Conservation (phyloP, 2,888 invertebrate species). For the Troides oblongomaculatus region DNA sequence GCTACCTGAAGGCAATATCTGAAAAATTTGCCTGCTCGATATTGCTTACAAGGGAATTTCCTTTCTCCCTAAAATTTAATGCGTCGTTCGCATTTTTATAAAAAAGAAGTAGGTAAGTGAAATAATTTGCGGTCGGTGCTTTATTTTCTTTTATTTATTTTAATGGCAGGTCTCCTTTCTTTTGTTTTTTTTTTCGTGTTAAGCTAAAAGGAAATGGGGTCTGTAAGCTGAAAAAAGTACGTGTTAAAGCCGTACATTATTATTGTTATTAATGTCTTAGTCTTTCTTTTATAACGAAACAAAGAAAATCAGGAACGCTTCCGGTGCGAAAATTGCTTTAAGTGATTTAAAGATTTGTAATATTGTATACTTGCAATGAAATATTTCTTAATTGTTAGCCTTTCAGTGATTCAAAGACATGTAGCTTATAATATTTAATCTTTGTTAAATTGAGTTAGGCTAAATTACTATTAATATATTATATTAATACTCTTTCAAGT, state of each 20-base stretch:
- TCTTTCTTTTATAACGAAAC: slow-evolving; percentile 50
- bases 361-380: slow-evolving; percentile 37
- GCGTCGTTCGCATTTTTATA: slow-evolving; percentile 80
- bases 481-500: not conserved
- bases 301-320: slow-evolving; percentile 63
- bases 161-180: slow-evolving; percentile 75
- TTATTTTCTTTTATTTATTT: slow-evolving; percentile 78
- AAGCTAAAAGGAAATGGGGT: slow-evolving; percentile 61
- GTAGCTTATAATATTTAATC: not conserved
- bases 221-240: slow-evolving; percentile 58
- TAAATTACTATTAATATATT: not conserved
- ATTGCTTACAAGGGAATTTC: slow-evolving; percentile 80
- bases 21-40: slow-evolving; percentile 81
- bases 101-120: slow-evolving; percentile 79
- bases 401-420: slow-evolving; percentile 53
- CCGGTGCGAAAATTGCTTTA: slow-evolving; percentile 53
- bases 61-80: slow-evolving; percentile 80
- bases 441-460: not conserved
- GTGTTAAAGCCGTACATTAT: slow-evolving; percentile 59
- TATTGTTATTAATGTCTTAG: slow-evolving; percentile 63
- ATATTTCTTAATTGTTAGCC: slow-evolving; percentile 47
- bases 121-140: slow-evolving; percentile 78
- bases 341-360: slow-evolving; percentile 38
- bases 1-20: slow-evolving; percentile 81
- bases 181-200: slow-evolving; percentile 63